These are phyloP conservation scores for Allygus modestus DNA, from an alignment of 2,888 invertebrate species.

Conservation along the genomic window DNA sequence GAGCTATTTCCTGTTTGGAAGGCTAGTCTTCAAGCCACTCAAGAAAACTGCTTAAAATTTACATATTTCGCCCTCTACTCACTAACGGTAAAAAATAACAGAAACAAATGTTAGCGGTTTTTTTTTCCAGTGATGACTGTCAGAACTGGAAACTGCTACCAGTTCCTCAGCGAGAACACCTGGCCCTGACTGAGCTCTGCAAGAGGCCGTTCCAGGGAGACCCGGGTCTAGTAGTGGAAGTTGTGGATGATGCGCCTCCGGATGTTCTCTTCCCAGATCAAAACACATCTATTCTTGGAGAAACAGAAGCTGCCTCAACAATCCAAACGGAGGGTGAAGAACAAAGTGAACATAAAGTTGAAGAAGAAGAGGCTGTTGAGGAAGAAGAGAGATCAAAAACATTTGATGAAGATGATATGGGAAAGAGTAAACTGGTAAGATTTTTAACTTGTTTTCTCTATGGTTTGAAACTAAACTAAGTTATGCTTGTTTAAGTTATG, in stretches of 20 bases:
- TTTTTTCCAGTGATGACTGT: slow-evolving; percentile 78
- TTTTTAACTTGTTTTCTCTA: too few species aligned
- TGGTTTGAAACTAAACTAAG: too few species aligned
- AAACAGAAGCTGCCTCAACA: background rate
- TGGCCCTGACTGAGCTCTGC: slow-evolving; percentile 74
- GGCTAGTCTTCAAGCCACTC: too few species aligned
- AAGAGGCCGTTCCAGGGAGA: slow-evolving; percentile 73
- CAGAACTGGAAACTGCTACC: slow-evolving; percentile 83
- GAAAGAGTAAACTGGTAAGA: slow-evolving; percentile 25
- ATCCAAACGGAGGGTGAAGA: background rate
- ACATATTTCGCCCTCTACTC: too few species aligned
- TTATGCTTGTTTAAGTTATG: too few species aligned
- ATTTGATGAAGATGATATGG: too few species aligned
- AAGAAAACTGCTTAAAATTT: too few species aligned
- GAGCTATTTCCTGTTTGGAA: too few species aligned
- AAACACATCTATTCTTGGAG: background rate
- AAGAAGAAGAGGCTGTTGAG: slow-evolving; percentile 1
- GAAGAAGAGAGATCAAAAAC: background rate
- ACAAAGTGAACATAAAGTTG: slow-evolving; percentile 20
- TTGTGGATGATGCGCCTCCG: slow-evolving; percentile 72
- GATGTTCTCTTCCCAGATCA: slow-evolving; percentile 40
- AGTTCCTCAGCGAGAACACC: slow-evolving; percentile 74
- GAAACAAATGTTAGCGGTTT: too few species aligned
- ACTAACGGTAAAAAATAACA: too few species aligned
- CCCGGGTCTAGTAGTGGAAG: slow-evolving; percentile 66